Evolutionary conservation across 2,888 invertebrate species (phyloP).

Genomic region (Lucinisca nassula): DNA sequence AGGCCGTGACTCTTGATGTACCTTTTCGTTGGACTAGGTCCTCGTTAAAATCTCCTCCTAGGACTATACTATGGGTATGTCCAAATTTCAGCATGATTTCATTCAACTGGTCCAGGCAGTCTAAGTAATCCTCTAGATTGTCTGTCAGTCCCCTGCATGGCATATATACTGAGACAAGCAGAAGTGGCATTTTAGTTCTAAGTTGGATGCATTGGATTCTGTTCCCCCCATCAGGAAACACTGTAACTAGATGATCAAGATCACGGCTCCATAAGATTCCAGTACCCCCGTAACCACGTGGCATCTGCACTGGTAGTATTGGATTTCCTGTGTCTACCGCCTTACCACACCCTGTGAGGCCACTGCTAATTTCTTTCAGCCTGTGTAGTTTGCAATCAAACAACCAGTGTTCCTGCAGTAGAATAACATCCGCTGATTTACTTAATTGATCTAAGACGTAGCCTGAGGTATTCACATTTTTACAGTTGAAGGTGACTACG

Average conservation of each 20-base stretch:
- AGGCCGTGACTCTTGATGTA: neutral
- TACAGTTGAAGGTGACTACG: neutral
- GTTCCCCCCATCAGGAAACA: neutral
- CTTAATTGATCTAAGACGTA: neutral
- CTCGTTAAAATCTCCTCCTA: neutral
- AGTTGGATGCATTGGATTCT: neutral
- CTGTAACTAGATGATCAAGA: neutral
- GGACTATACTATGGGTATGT: neutral
- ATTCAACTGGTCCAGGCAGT: neutral
- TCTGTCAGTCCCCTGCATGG: neutral
- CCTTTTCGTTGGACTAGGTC: neutral
- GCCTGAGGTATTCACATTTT: neutral
- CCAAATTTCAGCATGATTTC: neutral
- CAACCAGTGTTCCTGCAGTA: slow-evolving; percentile 8
- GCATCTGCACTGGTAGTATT: neutral
- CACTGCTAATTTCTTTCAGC: neutral
- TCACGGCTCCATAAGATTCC: slow-evolving; percentile 2
- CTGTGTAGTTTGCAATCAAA: neutral
- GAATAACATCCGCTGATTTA: neutral
- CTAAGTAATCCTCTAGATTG: neutral
- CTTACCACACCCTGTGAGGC: neutral
- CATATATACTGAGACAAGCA: neutral
- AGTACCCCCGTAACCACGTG: neutral
- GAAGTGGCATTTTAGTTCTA: neutral
- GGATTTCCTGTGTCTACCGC: neutral